Percentiles rank a stretch among this genome's conserved stretches.
phyloP scores from a whole-genome alignment of 2,797 vertebrate genomes.

The Alosa sapidissima region DNA sequence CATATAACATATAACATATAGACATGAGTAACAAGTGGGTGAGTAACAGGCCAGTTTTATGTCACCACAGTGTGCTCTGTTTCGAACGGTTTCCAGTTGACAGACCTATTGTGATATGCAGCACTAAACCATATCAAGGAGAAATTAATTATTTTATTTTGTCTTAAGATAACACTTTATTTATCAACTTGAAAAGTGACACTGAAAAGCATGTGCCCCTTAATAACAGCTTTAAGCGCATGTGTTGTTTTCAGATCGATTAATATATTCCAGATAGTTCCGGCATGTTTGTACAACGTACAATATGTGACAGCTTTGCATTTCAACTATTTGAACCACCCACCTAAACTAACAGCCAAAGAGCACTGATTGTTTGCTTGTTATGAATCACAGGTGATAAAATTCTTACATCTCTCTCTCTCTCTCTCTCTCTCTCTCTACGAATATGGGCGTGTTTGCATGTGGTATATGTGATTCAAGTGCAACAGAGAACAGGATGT shows the following conservation, averaged over 20 bases:
- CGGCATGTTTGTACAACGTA: background rate
- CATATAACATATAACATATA: background rate
- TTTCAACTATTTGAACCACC: background rate
- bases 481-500: background rate
- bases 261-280: background rate
- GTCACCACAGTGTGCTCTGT: background rate
- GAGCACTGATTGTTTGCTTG: background rate
- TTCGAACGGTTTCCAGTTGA: background rate
- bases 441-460: background rate
- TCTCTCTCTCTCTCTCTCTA: background rate
- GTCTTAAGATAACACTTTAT: background rate
- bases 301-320: background rate
- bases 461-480: background rate
- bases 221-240: background rate
- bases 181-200: background rate
- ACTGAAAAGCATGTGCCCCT: background rate
- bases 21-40: no score
- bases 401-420: background rate
- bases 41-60: background rate
- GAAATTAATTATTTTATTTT: background rate
- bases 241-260: background rate
- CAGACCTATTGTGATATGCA: background rate
- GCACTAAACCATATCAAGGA: background rate
- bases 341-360: background rate
- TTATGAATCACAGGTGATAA: slow-evolving; percentile 13